Evolutionary conservation across 2,797 vertebrate species (phyloP).

Genomic region (Columba guinea): DNA sequence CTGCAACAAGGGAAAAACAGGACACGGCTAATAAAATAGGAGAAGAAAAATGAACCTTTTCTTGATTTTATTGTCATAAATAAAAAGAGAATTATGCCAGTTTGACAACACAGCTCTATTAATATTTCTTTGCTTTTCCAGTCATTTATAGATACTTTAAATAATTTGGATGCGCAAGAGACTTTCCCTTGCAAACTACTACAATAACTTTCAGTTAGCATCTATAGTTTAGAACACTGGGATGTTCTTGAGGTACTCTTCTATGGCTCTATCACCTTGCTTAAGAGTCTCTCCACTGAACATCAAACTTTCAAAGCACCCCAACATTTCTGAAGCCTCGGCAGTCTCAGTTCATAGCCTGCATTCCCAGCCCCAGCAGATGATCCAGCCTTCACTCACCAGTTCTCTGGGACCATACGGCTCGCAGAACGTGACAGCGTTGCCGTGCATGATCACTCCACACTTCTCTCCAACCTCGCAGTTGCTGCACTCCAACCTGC

Average conservation of each 20-base stretch:
- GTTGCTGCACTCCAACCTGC: conserved; percentile 91
- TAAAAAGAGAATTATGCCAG: background rate
- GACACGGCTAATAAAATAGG: conserved; percentile 2
- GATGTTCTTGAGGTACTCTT: background rate
- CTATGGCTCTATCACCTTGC: background rate
- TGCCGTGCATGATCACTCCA: conserved; percentile 91
- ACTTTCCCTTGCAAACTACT: background rate
- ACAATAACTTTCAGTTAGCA: background rate
- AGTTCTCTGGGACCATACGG: conserved; percentile 92
- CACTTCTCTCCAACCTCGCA: conserved; percentile 93
- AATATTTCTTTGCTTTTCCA: background rate
- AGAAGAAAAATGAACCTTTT: background rate
- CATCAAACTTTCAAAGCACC: background rate
- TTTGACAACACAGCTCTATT: background rate
- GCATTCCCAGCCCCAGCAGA: background rate
- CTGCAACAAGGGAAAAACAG: background rate
- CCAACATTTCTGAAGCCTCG: background rate
- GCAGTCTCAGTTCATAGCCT: background rate
- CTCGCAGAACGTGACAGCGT: conserved; percentile 92
- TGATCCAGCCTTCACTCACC: conserved; percentile 79
- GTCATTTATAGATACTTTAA: background rate
- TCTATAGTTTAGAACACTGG: background rate
- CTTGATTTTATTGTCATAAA: background rate
- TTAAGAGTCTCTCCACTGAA: background rate
- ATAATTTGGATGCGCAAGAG: background rate